Evolutionary conservation across 2,888 invertebrate species (phyloP).

Genomic region (Carterocephalus palaemon): DNA sequence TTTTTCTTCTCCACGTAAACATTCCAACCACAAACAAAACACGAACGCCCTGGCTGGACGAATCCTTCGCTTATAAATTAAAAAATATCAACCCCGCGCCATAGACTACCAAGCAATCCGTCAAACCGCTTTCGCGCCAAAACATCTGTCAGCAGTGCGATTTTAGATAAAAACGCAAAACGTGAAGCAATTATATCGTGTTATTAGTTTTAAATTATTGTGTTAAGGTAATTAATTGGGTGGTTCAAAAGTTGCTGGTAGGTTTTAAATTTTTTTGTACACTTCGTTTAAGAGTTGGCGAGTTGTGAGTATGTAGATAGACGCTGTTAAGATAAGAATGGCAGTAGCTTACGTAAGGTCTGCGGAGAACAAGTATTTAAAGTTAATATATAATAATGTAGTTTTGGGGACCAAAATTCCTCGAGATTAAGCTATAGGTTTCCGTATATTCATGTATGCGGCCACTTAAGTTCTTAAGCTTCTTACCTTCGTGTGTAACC

Average conservation of each 20-base stretch:
- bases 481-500: constrained; percentile 18
- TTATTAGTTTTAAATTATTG: constrained; percentile 53
- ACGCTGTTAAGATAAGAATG: constrained; percentile 49
- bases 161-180: constrained; percentile 29
- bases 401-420: constrained; percentile 28
- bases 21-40: constrained; percentile 63
- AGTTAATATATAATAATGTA: constrained; percentile 41
- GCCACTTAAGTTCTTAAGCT: constrained; percentile 17
- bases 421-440: constrained; percentile 13
- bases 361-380: constrained; percentile 40
- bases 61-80: constrained; percentile 41
- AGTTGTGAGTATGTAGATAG: constrained; percentile 63
- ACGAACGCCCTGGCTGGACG: constrained; percentile 69
- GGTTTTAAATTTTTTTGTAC: constrained; percentile 40
- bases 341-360: constrained; percentile 66
- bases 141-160: constrained; percentile 33
- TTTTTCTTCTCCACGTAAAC: constrained; percentile 56
- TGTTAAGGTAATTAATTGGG: constrained; percentile 42
- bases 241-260: constrained; percentile 50
- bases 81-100: constrained; percentile 33
- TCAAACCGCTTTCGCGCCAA: constrained; percentile 51
- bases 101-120: constrained; percentile 31
- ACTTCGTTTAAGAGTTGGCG: constrained; percentile 34
- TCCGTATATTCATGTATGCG: constrained; percentile 13
- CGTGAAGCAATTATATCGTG: constrained; percentile 66